Evolutionary conservation across 2,113 vertebrate species (phyloP).

Genomic region (Hypanus sabinus): DNA sequence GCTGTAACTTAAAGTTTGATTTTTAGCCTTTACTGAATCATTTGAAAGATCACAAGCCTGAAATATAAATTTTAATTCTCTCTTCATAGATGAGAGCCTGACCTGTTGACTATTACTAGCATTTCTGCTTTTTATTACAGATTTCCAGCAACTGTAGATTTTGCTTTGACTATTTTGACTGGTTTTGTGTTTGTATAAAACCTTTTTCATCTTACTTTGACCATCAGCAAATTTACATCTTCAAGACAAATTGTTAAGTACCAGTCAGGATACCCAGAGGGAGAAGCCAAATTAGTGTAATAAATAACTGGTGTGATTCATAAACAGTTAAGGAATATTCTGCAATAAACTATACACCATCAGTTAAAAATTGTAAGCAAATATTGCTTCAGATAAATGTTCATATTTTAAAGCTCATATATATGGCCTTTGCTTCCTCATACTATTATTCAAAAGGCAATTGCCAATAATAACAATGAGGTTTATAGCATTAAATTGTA

Average conservation of each 20-base stretch:
- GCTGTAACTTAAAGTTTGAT: too few relatives aligned
- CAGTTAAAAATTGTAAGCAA: not conserved
- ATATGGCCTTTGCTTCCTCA: not conserved
- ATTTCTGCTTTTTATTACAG: too few relatives aligned
- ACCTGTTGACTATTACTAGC: too few relatives aligned
- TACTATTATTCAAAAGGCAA: not conserved
- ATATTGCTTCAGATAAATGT: not conserved
- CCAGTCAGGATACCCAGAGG: not conserved
- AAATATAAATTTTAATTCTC: too few relatives aligned
- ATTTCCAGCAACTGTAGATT: too few relatives aligned
- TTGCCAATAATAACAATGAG: not conserved
- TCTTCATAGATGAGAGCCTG: too few relatives aligned
- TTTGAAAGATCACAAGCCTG: too few relatives aligned
- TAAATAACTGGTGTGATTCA: not conserved
- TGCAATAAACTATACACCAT: not conserved
- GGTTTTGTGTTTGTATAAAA: not conserved
- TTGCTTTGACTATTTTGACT: too few relatives aligned
- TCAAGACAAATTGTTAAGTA: conserved; percentile 2
- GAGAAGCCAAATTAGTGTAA: not conserved
- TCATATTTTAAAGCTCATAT: not conserved
- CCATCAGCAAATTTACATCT: not conserved
- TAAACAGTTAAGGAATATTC: not conserved
- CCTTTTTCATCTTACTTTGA: not conserved
- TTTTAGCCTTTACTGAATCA: too few relatives aligned
- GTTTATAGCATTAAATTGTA: not conserved